These are phyloP conservation scores for Urocolius indicus DNA, from an alignment of 2,113 vertebrate genomes.

Conservation along the genomic window DNA sequence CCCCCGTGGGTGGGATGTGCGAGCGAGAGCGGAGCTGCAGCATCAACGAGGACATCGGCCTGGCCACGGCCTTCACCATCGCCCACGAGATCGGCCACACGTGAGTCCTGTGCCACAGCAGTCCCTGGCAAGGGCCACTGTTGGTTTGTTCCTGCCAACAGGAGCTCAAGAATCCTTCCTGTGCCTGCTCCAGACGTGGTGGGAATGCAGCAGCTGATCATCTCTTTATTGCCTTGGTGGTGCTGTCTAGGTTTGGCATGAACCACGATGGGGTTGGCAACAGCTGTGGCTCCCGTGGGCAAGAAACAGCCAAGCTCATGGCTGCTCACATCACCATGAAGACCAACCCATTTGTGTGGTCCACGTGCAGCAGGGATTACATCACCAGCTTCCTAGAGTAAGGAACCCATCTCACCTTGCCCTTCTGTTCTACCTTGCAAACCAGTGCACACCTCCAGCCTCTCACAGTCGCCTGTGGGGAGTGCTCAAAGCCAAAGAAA, in stretches of 20 bases:
- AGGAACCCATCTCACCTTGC: conserved; percentile 53
- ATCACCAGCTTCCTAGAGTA: conserved; percentile 99
- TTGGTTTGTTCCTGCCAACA: neutral
- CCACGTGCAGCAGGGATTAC: conserved; percentile 95
- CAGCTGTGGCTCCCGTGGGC: conserved; percentile 90
- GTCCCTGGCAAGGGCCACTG: neutral
- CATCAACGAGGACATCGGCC: conserved; percentile 97
- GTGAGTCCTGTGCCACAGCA: conserved; percentile 75
- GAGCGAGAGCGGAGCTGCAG: conserved; percentile 97
- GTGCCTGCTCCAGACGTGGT: accelerated
- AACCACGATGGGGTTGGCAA: conserved; percentile 98
- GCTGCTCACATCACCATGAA: conserved; percentile 99
- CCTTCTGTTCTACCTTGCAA: neutral
- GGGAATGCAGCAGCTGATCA: neutral
- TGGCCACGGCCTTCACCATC: conserved; percentile 97
- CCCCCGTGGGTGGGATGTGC: conserved; percentile 97
- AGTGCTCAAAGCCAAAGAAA: neutral
- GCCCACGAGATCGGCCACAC: conserved; percentile 99
- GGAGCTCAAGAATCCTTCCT: neutral
- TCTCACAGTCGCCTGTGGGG: neutral
- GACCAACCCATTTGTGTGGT: conserved; percentile 98
- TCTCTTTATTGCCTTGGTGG: neutral
- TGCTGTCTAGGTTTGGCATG: conserved; percentile 91
- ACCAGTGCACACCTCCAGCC: neutral
- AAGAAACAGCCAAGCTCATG: conserved; percentile 98